A percentile compares a stretch with the other conserved stretches of the same genome.
Evolutionary conservation across 2,113 vertebrate species (phyloP).

Genomic region (Cochlearius cochlearius): DNA sequence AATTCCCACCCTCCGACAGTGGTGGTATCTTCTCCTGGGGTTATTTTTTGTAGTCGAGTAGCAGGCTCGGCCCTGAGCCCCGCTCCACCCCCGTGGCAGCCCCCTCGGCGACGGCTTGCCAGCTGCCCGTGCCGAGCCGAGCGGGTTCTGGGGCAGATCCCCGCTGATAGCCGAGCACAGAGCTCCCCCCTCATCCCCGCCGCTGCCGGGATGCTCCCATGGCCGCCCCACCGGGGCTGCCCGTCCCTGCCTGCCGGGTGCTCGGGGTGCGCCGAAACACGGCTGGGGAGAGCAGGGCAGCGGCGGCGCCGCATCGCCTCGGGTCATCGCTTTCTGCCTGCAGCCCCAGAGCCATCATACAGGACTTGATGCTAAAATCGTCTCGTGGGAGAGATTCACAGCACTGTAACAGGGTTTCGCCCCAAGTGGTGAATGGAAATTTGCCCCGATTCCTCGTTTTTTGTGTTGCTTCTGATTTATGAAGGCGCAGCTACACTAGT

Average conservation of each 20-base stretch:
- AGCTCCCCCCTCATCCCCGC: accelerated
- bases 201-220: neutral
- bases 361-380: accelerated
- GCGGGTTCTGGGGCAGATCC: neutral
- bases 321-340: accelerated
- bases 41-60: neutral
- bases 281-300: neutral
- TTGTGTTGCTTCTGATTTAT: neutral
- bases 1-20: neutral
- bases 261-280: neutral
- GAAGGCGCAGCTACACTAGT: neutral
- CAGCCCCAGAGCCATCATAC: accelerated
- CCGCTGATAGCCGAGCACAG: accelerated
- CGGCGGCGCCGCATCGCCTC: neutral
- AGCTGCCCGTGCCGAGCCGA: neutral
- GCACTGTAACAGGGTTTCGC: neutral
- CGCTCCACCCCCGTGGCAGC: neutral
- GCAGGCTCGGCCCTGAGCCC: neutral
- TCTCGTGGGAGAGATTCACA: accelerated
- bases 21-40: neutral
- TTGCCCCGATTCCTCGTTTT: accelerated
- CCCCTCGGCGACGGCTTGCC: accelerated
- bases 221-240: neutral
- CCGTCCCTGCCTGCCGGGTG: neutral
- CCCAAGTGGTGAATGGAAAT: neutral